A percentile compares a stretch with the other conserved stretches of the same genome.
These are phyloP conservation scores for Aphodius sticticus DNA, from an alignment of 2,888 invertebrate species.

Conservation along the genomic window DNA sequence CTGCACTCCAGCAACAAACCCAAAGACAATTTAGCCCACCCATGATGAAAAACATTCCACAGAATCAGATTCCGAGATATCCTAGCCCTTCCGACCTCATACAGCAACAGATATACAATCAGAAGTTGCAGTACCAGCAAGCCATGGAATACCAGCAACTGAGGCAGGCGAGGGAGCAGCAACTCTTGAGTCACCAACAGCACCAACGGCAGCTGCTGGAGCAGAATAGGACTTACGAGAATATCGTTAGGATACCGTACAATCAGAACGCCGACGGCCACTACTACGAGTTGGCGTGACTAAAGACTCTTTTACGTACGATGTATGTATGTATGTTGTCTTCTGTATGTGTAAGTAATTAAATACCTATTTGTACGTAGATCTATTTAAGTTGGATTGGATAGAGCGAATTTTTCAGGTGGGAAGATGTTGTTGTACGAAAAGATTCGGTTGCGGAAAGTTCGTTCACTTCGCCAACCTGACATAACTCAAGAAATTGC, in stretches of 20 bases:
- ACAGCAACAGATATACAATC: constrained; percentile 55
- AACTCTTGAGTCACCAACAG: constrained; percentile 51
- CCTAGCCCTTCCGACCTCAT: constrained; percentile 48
- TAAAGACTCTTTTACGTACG: constrained; percentile 21
- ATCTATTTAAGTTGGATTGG: too few relatives aligned
- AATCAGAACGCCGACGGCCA: neutral
- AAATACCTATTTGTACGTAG: too few relatives aligned
- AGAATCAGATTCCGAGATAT: constrained; percentile 37
- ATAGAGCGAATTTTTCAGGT: too few relatives aligned
- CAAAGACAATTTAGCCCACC: constrained; percentile 36
- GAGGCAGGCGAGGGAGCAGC: constrained; percentile 54
- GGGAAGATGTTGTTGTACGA: too few relatives aligned
- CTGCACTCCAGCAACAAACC: constrained; percentile 24
- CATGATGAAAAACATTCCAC: constrained; percentile 49
- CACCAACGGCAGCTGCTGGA: constrained; percentile 46
- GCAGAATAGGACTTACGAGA: constrained; percentile 22
- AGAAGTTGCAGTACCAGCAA: constrained; percentile 51
- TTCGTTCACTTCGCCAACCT: too few relatives aligned
- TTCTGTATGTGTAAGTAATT: neutral
- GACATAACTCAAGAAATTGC: too few relatives aligned
- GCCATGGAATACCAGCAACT: constrained; percentile 55
- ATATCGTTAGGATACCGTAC: neutral
- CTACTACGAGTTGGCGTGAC: constrained; percentile 48
- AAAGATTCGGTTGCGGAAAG: too few relatives aligned
- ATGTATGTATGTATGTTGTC: neutral